Evolutionary conservation across 2,888 invertebrate genomes (phyloP), one percentile per base, ranked within the genome.

Genomic region (Ypsolopha scabrella): DNA sequence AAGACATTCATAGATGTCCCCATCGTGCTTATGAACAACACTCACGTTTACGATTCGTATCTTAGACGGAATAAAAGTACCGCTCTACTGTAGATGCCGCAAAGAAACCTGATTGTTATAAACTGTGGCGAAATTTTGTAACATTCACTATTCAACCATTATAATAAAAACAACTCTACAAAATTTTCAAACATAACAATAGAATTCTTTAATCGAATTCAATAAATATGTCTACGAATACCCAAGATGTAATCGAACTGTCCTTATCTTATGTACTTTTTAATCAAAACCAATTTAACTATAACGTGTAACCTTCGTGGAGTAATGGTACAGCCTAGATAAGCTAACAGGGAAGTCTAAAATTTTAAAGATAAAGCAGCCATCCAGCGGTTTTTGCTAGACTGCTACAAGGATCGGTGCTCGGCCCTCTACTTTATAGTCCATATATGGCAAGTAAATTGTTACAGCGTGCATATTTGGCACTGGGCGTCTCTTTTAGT

Each of bases 1-100:
- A 85, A 86, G 85, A 83, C 80, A 77, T 78, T 85, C 83, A 82
- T 86, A 85, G 86, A 83, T 83, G 78, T 80, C 76, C 79, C 75
- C 74, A 63, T 71, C 75, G 79, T 74, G 76, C 75, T 86, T 85
- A 78, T 64, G 72, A 72, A 86, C 79, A 69, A 83, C 81, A 81
- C 82, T 82, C 86, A 85, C 86, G 86, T 85, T 75, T 79, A 65
- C 65, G 85, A 86, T 86, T 70, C 57, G 67, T 85, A 86, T 86
- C 85, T 85, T 70, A 80, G 75, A 70, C 62, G 66, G 76, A 78
- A 82, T 82, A 85, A 85, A 85, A 82, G 82, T 80, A 83, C 85
- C 85, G 85, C 82, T 79, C 64, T 54, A 62, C 65, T 79, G 67
- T 75, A 76, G 72, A 79, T 74, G 80, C 85, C 83, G 82, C 80